Conservation (phyloP, 2,888 invertebrate species). For the Digitonthophagus gazella region DNA sequence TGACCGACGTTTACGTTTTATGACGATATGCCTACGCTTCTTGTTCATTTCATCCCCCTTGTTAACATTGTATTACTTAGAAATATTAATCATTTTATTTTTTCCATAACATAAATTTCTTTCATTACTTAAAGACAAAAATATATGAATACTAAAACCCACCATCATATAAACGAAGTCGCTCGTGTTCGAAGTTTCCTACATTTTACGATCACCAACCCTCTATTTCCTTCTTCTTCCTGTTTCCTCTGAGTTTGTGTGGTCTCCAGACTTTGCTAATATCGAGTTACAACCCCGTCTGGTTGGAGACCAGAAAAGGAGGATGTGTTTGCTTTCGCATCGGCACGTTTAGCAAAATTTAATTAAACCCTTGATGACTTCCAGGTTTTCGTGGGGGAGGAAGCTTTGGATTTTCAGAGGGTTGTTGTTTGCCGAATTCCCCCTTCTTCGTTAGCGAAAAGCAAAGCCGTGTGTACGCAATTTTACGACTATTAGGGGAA, state of each 20-base stretch:
- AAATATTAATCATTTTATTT: background rate
- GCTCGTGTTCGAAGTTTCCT: background rate
- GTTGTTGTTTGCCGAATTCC: background rate
- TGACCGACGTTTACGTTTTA: too few relatives aligned
- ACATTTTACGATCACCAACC: background rate
- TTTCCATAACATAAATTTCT: background rate
- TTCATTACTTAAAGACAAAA: background rate
- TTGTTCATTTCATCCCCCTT: too few relatives aligned
- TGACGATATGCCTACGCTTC: too few relatives aligned
- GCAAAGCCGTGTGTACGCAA: background rate
- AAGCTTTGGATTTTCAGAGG: too few relatives aligned
- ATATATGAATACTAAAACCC: background rate
- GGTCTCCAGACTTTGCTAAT: background rate
- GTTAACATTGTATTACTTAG: too few relatives aligned
- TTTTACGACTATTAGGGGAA: background rate
- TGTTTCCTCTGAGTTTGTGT: background rate
- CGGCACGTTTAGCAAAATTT: background rate
- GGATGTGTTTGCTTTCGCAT: too few relatives aligned
- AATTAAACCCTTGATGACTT: background rate
- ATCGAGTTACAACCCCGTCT: background rate
- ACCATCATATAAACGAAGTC: background rate
- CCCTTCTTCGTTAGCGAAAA: background rate
- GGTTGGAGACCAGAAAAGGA: background rate
- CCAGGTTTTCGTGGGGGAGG: background rate
- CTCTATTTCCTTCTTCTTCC: background rate